phyloP scores from a whole-genome alignment of 2,113 vertebrate species.

The Crocuta crocuta region DNA sequence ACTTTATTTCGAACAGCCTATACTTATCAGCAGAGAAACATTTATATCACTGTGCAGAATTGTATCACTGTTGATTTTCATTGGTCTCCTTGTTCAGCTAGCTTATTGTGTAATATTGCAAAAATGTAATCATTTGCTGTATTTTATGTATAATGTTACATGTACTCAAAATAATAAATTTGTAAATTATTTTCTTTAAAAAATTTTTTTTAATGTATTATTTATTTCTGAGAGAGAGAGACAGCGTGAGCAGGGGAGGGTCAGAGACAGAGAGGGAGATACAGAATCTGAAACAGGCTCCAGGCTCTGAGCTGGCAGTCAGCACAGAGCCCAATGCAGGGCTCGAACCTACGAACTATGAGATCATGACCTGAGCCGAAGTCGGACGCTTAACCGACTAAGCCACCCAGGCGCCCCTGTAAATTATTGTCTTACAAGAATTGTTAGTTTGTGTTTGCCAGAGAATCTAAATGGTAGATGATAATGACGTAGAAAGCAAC shows the following conservation, averaged over 20 bases:
- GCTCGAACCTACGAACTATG: no score
- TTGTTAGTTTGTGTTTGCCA: constrained; percentile 2
- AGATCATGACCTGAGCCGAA: no score
- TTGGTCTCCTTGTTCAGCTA: neutral
- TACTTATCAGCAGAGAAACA: neutral
- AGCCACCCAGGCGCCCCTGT: neutral
- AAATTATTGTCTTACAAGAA: neutral
- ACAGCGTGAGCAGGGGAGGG: no score
- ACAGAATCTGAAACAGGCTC: no score
- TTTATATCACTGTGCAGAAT: constrained; percentile 1
- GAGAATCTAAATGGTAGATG: neutral
- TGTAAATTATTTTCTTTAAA: neutral
- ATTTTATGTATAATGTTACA: neutral
- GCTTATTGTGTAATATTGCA: neutral
- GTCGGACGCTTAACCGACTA: no score
- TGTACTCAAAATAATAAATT: neutral
- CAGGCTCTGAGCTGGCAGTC: no score
- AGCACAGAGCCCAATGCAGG: no score
- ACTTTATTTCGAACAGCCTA: neutral
- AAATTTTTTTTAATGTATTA: no score
- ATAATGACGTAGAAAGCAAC: neutral
- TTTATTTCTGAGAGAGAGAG: no score
- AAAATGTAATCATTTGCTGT: neutral
- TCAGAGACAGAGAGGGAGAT: no score
- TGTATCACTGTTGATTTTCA: neutral